Evolutionary conservation across 2,113 vertebrate genomes (phyloP).

Genomic region (Brachypodius melanocephalos): DNA sequence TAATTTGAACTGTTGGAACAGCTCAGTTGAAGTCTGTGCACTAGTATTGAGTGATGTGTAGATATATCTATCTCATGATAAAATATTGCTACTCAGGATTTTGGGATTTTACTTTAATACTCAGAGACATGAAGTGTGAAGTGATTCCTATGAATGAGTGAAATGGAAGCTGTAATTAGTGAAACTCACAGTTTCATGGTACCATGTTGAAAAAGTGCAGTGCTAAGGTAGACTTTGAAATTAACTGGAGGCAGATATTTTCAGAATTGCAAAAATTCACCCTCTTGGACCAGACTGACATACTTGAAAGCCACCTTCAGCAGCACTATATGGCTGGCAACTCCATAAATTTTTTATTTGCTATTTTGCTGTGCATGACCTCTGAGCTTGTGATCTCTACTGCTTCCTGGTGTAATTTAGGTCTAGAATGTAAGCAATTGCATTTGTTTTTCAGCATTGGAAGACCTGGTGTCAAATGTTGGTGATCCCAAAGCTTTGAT

Average conservation of each 20-base stretch:
- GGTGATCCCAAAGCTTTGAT: background rate
- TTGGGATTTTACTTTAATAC: background rate
- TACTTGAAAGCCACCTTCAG: background rate
- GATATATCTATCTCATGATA: background rate
- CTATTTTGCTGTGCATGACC: background rate
- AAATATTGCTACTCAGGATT: background rate
- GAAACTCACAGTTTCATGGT: background rate
- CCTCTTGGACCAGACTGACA: background rate
- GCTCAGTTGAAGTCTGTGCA: background rate
- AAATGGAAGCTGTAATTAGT: background rate
- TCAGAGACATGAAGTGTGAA: background rate
- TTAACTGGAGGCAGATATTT: background rate
- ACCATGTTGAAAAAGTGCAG: background rate
- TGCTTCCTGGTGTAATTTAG: background rate
- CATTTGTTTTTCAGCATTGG: background rate
- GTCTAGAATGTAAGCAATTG: background rate
- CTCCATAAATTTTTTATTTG: background rate
- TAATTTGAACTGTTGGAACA: background rate
- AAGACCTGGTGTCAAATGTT: background rate
- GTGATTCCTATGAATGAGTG: rapidly evolving
- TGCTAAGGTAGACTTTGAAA: background rate
- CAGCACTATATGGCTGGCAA: background rate
- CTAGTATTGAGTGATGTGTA: background rate
- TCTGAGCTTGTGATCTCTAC: background rate
- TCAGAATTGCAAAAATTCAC: background rate